Conservation (phyloP, 2,113 vertebrate genomes). For the Chauna torquata region DNA sequence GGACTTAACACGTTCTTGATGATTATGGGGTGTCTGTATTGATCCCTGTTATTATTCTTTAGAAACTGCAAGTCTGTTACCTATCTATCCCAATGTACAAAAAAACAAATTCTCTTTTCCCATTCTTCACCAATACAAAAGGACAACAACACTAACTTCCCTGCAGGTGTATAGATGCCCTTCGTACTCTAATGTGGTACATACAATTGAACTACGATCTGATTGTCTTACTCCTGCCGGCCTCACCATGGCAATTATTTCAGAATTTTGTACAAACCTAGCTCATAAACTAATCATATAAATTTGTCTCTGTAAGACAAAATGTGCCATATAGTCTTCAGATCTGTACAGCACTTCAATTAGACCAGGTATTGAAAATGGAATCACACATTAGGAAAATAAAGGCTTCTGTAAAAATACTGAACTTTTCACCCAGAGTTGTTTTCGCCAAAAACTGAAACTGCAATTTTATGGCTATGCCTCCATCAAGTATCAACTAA, state of each 20-base stretch:
- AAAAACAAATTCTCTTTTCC: neutral
- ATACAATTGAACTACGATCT: neutral
- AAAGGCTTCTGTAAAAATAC: neutral
- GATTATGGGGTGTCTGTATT: neutral
- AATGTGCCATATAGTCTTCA: neutral
- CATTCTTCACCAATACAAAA: neutral
- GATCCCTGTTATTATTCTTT: neutral
- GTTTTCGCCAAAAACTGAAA: neutral
- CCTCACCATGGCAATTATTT: neutral
- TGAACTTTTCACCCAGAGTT: neutral
- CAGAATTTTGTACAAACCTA: neutral
- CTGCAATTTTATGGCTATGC: neutral
- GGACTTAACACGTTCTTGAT: neutral
- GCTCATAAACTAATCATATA: neutral
- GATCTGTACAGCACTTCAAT: neutral
- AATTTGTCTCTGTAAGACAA: neutral
- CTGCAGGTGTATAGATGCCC: neutral
- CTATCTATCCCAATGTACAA: neutral
- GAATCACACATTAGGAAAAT: neutral
- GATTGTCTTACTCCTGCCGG: neutral
- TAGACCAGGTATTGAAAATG: neutral
- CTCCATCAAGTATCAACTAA: neutral
- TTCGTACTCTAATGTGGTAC: neutral
- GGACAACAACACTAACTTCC: neutral
- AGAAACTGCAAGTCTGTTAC: neutral